Evolutionary conservation across 2,797 vertebrate genomes (phyloP).

Genomic region (Ptychadena robeensis): DNA sequence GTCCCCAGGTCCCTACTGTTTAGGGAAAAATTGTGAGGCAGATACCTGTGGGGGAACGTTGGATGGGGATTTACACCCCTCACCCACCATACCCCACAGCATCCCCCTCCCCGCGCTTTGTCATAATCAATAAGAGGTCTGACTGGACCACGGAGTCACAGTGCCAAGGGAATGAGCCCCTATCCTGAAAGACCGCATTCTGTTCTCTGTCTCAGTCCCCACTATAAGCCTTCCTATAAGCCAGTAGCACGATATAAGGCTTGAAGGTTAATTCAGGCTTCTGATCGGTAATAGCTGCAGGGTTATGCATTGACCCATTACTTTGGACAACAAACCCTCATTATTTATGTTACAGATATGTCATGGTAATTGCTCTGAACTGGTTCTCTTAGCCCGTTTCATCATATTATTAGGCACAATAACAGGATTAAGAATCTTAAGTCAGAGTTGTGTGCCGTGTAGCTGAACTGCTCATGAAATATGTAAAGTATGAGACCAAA

Average conservation of each 20-base stretch:
- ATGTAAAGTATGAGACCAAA: background rate
- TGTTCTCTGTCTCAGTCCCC: background rate
- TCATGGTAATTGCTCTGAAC: conserved; percentile 16
- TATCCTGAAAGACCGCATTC: background rate
- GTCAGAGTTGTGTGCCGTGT: background rate
- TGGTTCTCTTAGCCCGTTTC: conserved; percentile 1
- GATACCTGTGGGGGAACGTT: no score
- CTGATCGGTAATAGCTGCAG: background rate
- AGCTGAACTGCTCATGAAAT: conserved; percentile 7
- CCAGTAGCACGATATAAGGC: background rate
- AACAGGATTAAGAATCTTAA: conserved; percentile 6
- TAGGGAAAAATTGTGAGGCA: no score
- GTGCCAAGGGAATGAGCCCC: background rate
- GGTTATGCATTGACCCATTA: conserved; percentile 1
- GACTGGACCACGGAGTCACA: background rate
- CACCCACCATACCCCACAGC: no score
- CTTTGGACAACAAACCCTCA: conserved; percentile 13
- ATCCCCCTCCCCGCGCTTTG: no score
- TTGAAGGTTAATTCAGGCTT: background rate
- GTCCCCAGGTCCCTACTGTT: no score
- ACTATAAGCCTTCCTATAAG: background rate
- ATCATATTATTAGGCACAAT: conserved; percentile 32
- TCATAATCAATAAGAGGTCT: no score
- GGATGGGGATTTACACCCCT: no score
- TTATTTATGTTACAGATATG: conserved; percentile 16